A percentile compares a stretch with the other conserved stretches of the same genome.
phyloP scores from a whole-genome alignment of 2,797 vertebrate genomes.

The Glyptemys insculpta region DNA sequence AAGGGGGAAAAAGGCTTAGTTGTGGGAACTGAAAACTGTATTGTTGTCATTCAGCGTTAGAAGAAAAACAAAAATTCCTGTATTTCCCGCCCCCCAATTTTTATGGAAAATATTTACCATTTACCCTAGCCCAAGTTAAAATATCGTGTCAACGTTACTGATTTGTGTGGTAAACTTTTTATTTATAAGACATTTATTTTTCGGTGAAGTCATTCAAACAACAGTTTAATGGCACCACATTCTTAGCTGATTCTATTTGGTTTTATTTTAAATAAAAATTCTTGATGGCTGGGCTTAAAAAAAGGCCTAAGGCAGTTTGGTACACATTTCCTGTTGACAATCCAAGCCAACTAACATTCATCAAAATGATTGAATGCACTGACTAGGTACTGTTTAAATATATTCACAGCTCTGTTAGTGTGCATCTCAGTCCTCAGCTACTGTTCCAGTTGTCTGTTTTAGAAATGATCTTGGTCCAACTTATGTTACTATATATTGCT shows the following conservation, averaged over 20 bases:
- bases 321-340: background rate
- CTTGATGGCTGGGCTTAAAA: background rate
- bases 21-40: background rate
- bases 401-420: background rate
- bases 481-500: background rate
- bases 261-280: background rate
- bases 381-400: background rate
- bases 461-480: background rate
- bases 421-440: background rate
- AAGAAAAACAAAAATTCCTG: background rate
- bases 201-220: background rate
- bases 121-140: background rate
- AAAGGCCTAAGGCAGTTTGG: background rate
- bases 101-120: background rate
- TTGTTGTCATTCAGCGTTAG: background rate
- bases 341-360: background rate
- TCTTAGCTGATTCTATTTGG: background rate
- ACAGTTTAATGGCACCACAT: background rate
- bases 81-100: background rate
- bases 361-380: background rate
- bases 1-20: background rate
- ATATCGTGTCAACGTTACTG: constrained; percentile 21
- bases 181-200: constrained; percentile 48
- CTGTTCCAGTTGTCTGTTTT: background rate
- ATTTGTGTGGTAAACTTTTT: background rate